Percentiles rank a stretch among this genome's conserved stretches.
Conservation (phyloP, 2,797 vertebrate species). For the Acanthurus tractus region DNA sequence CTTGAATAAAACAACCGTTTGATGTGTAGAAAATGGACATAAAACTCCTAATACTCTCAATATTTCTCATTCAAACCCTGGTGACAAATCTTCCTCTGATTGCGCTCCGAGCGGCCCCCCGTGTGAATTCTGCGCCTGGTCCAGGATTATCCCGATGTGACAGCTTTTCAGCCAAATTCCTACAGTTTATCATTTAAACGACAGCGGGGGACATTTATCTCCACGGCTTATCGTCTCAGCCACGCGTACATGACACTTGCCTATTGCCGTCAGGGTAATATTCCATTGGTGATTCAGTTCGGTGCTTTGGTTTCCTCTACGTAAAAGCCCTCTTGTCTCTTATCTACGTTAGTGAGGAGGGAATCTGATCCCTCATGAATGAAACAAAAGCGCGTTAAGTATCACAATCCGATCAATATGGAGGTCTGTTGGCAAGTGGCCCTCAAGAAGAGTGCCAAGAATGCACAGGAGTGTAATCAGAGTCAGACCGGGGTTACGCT, state of each 20-base stretch:
- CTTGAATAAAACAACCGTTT: constrained; percentile 63
- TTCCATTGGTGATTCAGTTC: constrained; percentile 68
- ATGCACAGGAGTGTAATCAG: constrained; percentile 59
- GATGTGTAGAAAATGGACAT: constrained; percentile 58
- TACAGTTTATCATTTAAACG: constrained; percentile 81
- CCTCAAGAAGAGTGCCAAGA: constrained; percentile 57
- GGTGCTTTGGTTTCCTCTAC: constrained; percentile 47
- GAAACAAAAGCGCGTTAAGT: constrained; percentile 76
- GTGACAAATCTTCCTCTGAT: constrained; percentile 68
- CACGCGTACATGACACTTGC: constrained; percentile 66
- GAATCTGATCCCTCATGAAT: constrained; percentile 72
- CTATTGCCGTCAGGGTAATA: constrained; percentile 67
- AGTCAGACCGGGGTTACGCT: constrained; percentile 45
- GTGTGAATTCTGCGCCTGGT: constrained; percentile 58
- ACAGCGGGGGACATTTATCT: constrained; percentile 78
- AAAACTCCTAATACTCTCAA: constrained; percentile 65
- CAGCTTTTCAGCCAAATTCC: constrained; percentile 75
- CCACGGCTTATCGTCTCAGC: constrained; percentile 72
- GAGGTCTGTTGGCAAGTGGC: constrained; percentile 65
- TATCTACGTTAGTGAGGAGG: constrained; percentile 48
- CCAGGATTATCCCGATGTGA: constrained; percentile 77
- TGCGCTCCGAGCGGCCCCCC: constrained; percentile 52
- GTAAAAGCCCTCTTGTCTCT: constrained; percentile 67
- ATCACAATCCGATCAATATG: constrained; percentile 67
- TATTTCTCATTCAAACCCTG: constrained; percentile 64